Evolutionary conservation across 2,113 vertebrate species (phyloP).

Genomic region (Perca flavescens): DNA sequence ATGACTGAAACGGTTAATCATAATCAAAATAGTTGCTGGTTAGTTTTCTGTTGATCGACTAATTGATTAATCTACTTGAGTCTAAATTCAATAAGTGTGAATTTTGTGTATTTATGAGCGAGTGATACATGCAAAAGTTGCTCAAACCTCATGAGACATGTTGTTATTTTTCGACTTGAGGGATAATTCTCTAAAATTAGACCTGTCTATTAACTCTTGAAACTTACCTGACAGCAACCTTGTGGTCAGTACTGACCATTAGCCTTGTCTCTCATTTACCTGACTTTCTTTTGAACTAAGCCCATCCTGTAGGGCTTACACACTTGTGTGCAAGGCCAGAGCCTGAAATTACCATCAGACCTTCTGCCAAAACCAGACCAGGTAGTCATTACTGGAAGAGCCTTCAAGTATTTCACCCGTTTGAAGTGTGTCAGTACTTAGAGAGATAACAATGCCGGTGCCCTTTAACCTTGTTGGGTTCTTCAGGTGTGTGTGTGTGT

Average conservation of each 20-base stretch:
- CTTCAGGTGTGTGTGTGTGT: constrained; percentile 43
- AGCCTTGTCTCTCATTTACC: constrained; percentile 68
- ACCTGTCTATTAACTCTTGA: constrained; percentile 28
- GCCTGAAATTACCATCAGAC: constrained; percentile 72
- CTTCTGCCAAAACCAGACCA: constrained; percentile 55
- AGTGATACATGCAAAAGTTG: neutral
- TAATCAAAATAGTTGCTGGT: neutral
- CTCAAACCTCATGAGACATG: constrained; percentile 1
- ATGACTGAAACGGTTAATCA: neutral
- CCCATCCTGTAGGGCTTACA: constrained; percentile 33
- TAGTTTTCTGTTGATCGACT: neutral
- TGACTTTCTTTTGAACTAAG: constrained; percentile 64
- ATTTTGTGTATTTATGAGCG: neutral
- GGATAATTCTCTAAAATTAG: constrained; percentile 29
- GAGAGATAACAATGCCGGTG: constrained; percentile 57
- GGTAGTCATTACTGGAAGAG: constrained; percentile 70
- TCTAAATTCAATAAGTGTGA: neutral
- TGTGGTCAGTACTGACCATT: constrained; percentile 54
- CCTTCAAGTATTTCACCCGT: constrained; percentile 59
- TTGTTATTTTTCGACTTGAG: constrained; percentile 32
- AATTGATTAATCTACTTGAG: neutral
- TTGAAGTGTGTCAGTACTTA: constrained; percentile 80
- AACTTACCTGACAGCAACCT: constrained; percentile 41
- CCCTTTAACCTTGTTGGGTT: constrained; percentile 68
- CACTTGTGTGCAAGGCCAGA: constrained; percentile 44